Conservation (phyloP, 1,140 invertebrate species). For the Drosophila albomicans region DNA sequence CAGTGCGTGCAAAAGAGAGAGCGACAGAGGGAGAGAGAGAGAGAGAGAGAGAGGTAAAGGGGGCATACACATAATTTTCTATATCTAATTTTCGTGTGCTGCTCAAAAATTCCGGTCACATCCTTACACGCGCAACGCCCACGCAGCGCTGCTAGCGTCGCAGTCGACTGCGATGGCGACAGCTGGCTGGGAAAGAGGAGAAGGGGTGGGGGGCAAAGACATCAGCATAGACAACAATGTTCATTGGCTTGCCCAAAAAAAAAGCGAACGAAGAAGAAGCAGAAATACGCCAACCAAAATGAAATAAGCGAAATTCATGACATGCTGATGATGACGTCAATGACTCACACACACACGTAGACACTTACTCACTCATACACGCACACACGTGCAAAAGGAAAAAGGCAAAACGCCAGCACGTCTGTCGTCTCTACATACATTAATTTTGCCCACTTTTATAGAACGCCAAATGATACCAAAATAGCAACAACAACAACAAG, state of each 20-base stretch:
- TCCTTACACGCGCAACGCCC: slow-evolving; percentile 80
- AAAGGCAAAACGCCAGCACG: slow-evolving; percentile 41
- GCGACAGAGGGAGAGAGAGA: not conserved
- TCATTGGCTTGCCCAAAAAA: slow-evolving; percentile 51
- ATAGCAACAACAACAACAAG: slow-evolving; percentile 38
- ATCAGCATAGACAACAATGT: slow-evolving; percentile 44
- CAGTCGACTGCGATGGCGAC: slow-evolving; percentile 44
- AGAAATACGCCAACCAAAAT: slow-evolving; percentile 46
- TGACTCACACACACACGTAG: slow-evolving; percentile 39
- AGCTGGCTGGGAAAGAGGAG: slow-evolving; percentile 32
- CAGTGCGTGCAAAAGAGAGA: not conserved
- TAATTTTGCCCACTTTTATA: slow-evolving; percentile 39
- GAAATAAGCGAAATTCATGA: slow-evolving; percentile 73
- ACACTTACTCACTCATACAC: not conserved
- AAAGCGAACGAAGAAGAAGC: slow-evolving; percentile 37
- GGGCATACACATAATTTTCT: slow-evolving; percentile 60
- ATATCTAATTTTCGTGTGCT: slow-evolving; percentile 77
- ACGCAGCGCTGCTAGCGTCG: slow-evolving; percentile 48
- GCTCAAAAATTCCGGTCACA: slow-evolving; percentile 79
- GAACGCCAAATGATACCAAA: slow-evolving; percentile 34
- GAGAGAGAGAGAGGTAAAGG: not conserved
- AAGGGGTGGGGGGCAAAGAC: slow-evolving; percentile 18
- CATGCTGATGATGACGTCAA: slow-evolving; percentile 83
- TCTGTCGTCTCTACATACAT: slow-evolving; percentile 39
- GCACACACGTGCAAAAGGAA: slow-evolving; percentile 14